Percentiles rank a stretch among this genome's conserved stretches.
Conservation (phyloP, 2,888 invertebrate species). For the Lasioglossum vierecki region DNA sequence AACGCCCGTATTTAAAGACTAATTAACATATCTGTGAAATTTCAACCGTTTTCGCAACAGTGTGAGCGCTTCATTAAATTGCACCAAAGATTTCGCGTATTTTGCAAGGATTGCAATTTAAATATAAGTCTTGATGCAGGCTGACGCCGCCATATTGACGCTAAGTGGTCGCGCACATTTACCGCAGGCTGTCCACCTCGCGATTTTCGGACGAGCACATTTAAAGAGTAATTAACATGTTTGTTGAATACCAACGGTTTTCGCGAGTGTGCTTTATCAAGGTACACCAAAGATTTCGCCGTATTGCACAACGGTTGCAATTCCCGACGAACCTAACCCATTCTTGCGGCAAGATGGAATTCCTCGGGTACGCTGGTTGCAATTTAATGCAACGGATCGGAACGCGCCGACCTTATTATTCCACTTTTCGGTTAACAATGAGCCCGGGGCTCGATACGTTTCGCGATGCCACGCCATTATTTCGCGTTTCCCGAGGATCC, state of each 20-base stretch:
- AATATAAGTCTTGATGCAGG: neutral
- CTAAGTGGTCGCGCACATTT: neutral
- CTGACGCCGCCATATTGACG: neutral
- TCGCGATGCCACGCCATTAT: neutral
- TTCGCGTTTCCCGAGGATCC: conserved; percentile 10
- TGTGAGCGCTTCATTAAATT: too few species aligned
- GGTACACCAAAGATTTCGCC: neutral
- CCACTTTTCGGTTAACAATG: neutral
- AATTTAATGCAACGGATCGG: neutral
- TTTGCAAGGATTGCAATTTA: too few species aligned
- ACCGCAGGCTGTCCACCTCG: neutral
- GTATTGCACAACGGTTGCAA: neutral
- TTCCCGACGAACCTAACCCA: neutral
- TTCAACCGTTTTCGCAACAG: too few species aligned
- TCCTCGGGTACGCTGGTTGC: neutral
- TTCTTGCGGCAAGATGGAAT: neutral
- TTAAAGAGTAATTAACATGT: neutral
- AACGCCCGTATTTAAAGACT: too few species aligned
- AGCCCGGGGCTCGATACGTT: neutral
- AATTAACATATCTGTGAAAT: too few species aligned
- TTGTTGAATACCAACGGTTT: neutral
- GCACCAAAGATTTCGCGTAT: too few species aligned
- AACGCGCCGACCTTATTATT: neutral
- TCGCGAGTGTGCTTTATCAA: neutral
- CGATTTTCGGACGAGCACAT: neutral